A percentile compares a stretch with the other conserved stretches of the same genome.
These are phyloP conservation scores for Ectemnius continuus DNA, from an alignment of 2,888 invertebrate genomes.

Conservation along the genomic window DNA sequence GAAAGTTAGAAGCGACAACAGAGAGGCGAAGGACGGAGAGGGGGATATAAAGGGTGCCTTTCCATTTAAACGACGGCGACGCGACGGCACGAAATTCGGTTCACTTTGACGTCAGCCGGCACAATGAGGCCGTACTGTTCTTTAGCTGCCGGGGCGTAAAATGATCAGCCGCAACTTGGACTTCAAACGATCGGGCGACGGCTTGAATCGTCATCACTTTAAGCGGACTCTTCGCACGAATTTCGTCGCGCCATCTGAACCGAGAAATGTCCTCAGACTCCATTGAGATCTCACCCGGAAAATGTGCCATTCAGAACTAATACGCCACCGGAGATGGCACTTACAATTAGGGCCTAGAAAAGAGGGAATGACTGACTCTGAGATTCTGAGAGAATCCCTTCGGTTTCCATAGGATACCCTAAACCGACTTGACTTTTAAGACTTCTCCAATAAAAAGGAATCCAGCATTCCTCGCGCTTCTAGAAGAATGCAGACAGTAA, in stretches of 20 bases:
- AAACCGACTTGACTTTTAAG: too few relatives aligned
- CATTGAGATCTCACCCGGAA: too few relatives aligned
- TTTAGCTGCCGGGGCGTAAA: not conserved
- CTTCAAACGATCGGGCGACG: not conserved
- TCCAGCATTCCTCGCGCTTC: too few relatives aligned
- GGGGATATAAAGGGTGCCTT: slow-evolving; percentile 20
- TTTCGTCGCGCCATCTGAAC: not conserved
- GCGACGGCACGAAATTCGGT: not conserved
- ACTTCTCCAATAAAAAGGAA: too few relatives aligned
- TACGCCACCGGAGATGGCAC: not conserved
- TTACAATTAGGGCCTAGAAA: too few relatives aligned
- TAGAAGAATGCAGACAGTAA: too few relatives aligned
- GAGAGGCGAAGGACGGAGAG: too few relatives aligned
- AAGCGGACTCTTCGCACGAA: not conserved
- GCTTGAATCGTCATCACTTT: not conserved
- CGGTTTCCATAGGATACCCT: too few relatives aligned
- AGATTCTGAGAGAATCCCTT: too few relatives aligned
- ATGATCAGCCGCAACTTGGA: slow-evolving; percentile 3
- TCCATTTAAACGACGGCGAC: slow-evolving; percentile 10
- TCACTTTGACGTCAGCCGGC: not conserved
- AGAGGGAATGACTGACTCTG: too few relatives aligned
- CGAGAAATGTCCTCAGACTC: too few relatives aligned
- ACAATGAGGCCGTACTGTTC: not conserved
- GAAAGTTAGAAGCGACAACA: slow-evolving; percentile 18
- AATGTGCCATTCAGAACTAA: not conserved